Percentiles rank a stretch among this genome's conserved stretches.
Evolutionary conservation across 2,113 vertebrate genomes (phyloP).

Genomic region (Syngnathoides biaculeatus): DNA sequence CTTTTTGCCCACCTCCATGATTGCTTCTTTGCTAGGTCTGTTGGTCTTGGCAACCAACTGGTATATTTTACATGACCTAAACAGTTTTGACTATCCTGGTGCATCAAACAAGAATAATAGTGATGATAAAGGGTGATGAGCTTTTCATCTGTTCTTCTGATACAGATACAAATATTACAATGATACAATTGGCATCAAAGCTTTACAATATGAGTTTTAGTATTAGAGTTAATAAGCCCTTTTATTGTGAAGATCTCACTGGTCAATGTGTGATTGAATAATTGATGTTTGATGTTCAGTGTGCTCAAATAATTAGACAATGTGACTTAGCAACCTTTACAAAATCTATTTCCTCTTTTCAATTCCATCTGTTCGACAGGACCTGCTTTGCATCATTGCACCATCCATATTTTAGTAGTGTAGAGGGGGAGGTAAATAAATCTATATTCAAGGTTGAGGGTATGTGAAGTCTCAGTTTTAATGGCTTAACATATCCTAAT

Average conservation of each 20-base stretch:
- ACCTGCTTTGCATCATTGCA: neutral
- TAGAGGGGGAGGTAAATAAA: neutral
- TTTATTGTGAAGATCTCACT: neutral
- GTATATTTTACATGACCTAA: too few species aligned
- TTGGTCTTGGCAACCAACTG: neutral
- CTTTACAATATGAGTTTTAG: too few species aligned
- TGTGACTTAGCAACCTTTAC: too few species aligned
- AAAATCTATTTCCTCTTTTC: neutral
- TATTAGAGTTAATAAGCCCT: too few species aligned
- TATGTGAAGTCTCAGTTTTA: neutral
- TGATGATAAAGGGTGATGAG: too few species aligned
- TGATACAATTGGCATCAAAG: too few species aligned
- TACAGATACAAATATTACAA: too few species aligned
- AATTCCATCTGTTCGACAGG: neutral
- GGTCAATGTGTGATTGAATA: neutral
- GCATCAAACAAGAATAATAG: too few species aligned
- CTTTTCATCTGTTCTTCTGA: too few species aligned
- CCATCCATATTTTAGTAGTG: neutral
- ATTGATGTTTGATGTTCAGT: neutral
- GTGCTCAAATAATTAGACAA: neutral
- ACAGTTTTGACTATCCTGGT: too few species aligned
- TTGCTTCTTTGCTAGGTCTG: constrained; percentile 9
- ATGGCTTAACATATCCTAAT: neutral
- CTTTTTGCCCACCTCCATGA: neutral
- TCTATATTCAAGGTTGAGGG: neutral